phyloP scores from a whole-genome alignment of 2,113 vertebrate species.

The Nycticebus coucang region DNA sequence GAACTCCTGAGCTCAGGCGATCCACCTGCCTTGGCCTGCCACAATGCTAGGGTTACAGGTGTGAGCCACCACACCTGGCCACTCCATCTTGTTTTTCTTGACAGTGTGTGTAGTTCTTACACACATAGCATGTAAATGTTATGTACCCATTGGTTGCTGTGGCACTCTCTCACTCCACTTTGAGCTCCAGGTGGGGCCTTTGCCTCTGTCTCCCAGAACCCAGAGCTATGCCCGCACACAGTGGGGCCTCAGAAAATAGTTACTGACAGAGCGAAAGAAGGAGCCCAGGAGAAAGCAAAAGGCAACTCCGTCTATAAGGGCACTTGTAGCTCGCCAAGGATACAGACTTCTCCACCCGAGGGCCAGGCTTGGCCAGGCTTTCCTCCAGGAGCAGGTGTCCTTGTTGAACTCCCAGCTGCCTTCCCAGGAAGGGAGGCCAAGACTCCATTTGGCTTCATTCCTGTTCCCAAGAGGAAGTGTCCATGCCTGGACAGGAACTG shows the following conservation, averaged over 20 bases:
- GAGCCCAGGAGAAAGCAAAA: neutral
- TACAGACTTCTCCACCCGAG: neutral
- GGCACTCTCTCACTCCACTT: neutral
- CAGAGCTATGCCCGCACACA: neutral
- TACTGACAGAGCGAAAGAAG: neutral
- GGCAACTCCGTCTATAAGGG: neutral
- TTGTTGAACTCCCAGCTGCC: neutral
- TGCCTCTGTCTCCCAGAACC: neutral
- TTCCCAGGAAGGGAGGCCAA: slow-evolving; percentile 32
- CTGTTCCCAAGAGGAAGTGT: slow-evolving; percentile 34
- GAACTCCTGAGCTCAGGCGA: too few relatives aligned
- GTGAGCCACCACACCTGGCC: too few relatives aligned
- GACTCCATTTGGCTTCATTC: slow-evolving; percentile 41
- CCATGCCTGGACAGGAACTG: neutral
- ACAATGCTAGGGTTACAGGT: too few relatives aligned
- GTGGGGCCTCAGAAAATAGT: neutral
- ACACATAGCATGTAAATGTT: neutral
- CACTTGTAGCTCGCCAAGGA: fast-evolving
- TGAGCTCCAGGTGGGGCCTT: neutral
- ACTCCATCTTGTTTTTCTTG: neutral
- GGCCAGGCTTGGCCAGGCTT: neutral
- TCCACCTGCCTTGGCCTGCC: too few relatives aligned
- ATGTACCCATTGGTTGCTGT: too few relatives aligned
- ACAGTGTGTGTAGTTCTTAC: neutral
- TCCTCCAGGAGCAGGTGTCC: slow-evolving; percentile 23